Base-by-base conservation (phyloP, 2,888 invertebrate species). In the Melanophora roralis region DNA sequence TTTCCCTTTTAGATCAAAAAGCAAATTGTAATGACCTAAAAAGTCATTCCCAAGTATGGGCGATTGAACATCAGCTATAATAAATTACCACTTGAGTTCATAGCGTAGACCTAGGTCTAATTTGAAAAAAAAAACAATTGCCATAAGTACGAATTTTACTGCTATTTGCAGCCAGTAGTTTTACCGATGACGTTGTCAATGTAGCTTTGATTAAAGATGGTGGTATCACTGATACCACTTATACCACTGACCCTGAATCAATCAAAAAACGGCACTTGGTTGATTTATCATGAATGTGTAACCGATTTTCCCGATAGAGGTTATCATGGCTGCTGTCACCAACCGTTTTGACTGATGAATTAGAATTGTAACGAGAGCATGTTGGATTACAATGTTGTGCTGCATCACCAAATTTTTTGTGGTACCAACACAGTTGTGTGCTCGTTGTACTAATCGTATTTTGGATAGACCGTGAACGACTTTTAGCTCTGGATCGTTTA, bases 1-100 rank as follows among this genome's bases (percentile, higher is more conserved):
- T 45, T 47, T 71, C 8, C 51, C 34, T 36, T 72, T 74, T 7
- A 83, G 64, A 45, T 81, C 79, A 47, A 81, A 71, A 0, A 80
- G 14, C 14, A 81, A 34, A n/a, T 65, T 59, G 16, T 69, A 69
- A 11, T 64, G 16, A 11, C 4, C 8, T 23, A 82, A 71, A 49
- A 82, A 81, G 51, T 83, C 82, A 2, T 78, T 82, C 1, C 81
- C 81, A 19, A 83, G 51, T 67, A 82, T 83, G 3, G 83, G 76
- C 14, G 80, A 49, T 47, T 77, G 49, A 0, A 81, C 73, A 9
- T 81, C 75, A 27, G 82, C 83, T 23, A 84, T 76, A 14, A 83
- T 73, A 34, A 84, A 84, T 3, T 77, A 68, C 83, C 83, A 82
- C 11, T 51, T 72, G 21, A 83, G 82, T 27, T 78, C 69, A 7